phyloP scores from a whole-genome alignment of 2,888 invertebrate species.

The Cryptocephalus primarius region DNA sequence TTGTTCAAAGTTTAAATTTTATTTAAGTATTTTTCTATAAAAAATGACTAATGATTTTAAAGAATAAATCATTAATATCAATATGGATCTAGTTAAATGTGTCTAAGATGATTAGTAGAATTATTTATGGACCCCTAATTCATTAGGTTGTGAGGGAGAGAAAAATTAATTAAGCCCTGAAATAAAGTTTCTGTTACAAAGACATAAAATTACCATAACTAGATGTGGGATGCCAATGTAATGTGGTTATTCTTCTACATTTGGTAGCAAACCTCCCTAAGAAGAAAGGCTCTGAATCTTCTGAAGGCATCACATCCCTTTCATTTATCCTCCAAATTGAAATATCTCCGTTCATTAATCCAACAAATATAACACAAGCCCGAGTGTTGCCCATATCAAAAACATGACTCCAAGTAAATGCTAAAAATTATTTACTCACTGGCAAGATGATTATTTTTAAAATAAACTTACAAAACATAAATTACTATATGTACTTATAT shows the following conservation, averaged over 20 bases:
- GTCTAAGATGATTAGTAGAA: too few species aligned
- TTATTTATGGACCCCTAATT: too few species aligned
- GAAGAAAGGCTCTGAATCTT: conserved; percentile 15
- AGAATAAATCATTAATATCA: too few species aligned
- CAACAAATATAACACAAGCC: conserved; percentile 25
- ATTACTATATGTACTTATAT: background rate
- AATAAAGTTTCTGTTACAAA: too few species aligned
- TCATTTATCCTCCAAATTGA: conserved; percentile 26
- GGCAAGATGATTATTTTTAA: background rate
- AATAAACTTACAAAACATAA: too few species aligned
- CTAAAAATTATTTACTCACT: conserved; percentile 17
- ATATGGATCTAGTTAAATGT: too few species aligned
- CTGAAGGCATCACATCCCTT: conserved; percentile 12
- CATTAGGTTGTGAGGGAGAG: too few species aligned
- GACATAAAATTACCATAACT: conserved; percentile 15
- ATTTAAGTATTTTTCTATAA: too few species aligned
- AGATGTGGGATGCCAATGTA: conserved; percentile 24
- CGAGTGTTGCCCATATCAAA: conserved; percentile 14
- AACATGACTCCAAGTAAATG: conserved; percentile 29
- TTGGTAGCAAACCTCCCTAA: conserved; percentile 21
- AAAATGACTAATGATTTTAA: too few species aligned
- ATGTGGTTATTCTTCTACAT: conserved; percentile 19
- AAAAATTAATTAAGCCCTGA: too few species aligned
- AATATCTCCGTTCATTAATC: conserved; percentile 27
- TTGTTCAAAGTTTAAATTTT: too few species aligned